Conservation (phyloP, 2,113 vertebrate species). For the Pontoporia blainvillei region DNA sequence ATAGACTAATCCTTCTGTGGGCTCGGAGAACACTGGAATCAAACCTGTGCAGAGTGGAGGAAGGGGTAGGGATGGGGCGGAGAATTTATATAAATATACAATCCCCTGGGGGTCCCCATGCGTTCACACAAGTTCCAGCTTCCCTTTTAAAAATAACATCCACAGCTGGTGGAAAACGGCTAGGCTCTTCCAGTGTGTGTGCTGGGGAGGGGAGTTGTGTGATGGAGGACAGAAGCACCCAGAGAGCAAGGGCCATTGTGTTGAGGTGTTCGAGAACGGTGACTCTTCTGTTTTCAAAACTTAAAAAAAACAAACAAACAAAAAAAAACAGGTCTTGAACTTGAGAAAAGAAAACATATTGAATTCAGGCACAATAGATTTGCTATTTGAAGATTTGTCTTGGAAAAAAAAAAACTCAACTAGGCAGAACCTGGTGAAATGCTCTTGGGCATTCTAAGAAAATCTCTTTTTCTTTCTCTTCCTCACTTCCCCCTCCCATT, state of each 20-base stretch:
- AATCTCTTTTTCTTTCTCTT: background rate
- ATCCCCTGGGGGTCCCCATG: constrained; percentile 25
- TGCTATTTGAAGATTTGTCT: background rate
- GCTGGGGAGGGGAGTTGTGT: background rate
- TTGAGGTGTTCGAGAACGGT: too few species aligned
- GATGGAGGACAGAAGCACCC: background rate
- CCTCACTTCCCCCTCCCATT: background rate
- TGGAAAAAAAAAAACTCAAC: background rate
- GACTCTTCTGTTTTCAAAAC: background rate
- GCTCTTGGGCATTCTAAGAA: background rate
- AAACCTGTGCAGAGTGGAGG: background rate
- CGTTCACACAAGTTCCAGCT: constrained; percentile 57
- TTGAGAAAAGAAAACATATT: background rate
- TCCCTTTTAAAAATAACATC: constrained; percentile 75
- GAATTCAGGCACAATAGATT: background rate
- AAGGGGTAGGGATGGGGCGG: background rate
- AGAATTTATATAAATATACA: constrained; percentile 58
- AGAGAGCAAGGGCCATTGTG: background rate
- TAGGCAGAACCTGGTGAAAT: background rate
- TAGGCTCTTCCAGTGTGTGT: background rate
- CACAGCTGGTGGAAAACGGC: constrained; percentile 65
- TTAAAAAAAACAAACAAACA: background rate
- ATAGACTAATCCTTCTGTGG: background rate
- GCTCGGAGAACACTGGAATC: background rate
- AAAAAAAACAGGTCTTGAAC: background rate